phyloP scores from a whole-genome alignment of 2,888 invertebrate species.

The Theretra japonica region DNA sequence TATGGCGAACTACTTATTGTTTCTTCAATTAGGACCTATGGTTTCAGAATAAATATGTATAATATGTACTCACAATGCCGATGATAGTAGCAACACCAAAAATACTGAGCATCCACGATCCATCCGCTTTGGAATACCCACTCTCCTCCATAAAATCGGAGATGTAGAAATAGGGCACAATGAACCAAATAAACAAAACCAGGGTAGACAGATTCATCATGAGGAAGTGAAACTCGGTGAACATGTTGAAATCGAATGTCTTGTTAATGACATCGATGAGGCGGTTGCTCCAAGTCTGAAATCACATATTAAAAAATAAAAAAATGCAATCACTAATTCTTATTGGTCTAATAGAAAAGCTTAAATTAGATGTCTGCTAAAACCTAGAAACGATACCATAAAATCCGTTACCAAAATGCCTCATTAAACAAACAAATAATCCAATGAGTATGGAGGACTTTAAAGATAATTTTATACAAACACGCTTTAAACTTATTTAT shows the following conservation, averaged over 20 bases:
- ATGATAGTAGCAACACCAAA: slow-evolving; percentile 96
- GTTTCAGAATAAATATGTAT: too few species aligned
- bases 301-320: slow-evolving; percentile 42
- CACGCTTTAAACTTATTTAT: neutral
- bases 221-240: slow-evolving; percentile 91
- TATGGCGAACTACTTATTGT: too few species aligned
- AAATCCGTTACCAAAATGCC: neutral
- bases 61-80: slow-evolving; percentile 93
- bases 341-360: too few species aligned
- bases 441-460: neutral
- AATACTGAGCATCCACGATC: slow-evolving; percentile 91
- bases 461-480: neutral
- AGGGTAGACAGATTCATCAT: slow-evolving; percentile 95
- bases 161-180: slow-evolving; percentile 97
- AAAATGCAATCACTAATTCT: neutral
- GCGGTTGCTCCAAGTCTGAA: slow-evolving; percentile 90
- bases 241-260: slow-evolving; percentile 93
- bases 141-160: slow-evolving; percentile 89
- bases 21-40: too few species aligned
- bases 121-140: slow-evolving; percentile 87
- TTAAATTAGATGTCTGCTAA: neutral
- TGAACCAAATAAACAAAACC: slow-evolving; percentile 96
- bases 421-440: neutral
- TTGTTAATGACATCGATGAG: slow-evolving; percentile 87
- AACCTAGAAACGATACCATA: neutral